Evolutionary conservation across 2,797 vertebrate species (phyloP), one percentile per base, ranked within the genome.

Genomic region (Thunnus albacares): DNA sequence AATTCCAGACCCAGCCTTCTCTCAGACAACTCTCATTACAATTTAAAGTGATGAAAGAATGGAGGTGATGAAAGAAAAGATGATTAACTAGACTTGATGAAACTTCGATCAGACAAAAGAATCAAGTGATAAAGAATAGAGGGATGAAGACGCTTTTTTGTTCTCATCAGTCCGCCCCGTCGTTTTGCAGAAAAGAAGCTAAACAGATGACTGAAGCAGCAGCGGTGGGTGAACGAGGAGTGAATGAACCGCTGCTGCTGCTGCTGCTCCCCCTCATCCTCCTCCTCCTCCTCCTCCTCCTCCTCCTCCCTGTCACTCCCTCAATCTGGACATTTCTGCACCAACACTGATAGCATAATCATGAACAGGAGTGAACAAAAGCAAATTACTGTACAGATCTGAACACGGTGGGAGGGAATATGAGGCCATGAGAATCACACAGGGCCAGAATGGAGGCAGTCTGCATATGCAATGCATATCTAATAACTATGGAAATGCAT

Each of bases 1-100:
- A 63, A 92, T 85, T 87, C 82, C 41, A 64, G 68, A 77, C 7
- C 51, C 45, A 14, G 67, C 69, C 72, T 24, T 49, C 81, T 75
- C 66, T 38, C 81, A 83, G 86, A 83, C 71, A 68, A 71, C 69
- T 80, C 79, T 83, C 82, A 77, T 86, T 87, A 85, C 71, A 43
- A 84, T 79, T 86, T 75, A 65, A 86, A 82, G 71, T 24, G 79
- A 87, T 78, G 81, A 84, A 80, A 88, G 77, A 74, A 77, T 10
- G 22, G 63, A 76, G 68, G 41, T 68, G 84, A 82, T 74, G 83
- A 81, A 89, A 82, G 77, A 58, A 68, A 65, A 79, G 74, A 71
- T 65, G 57, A 84, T 84, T 80, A 85, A 82, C 55, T 56, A 26
- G 80, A 83, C 30, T 15, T 67, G 79, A 87, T 70, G 71, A 63